phyloP scores from a whole-genome alignment of 2,888 invertebrate species.

The Melolontha melolontha region DNA sequence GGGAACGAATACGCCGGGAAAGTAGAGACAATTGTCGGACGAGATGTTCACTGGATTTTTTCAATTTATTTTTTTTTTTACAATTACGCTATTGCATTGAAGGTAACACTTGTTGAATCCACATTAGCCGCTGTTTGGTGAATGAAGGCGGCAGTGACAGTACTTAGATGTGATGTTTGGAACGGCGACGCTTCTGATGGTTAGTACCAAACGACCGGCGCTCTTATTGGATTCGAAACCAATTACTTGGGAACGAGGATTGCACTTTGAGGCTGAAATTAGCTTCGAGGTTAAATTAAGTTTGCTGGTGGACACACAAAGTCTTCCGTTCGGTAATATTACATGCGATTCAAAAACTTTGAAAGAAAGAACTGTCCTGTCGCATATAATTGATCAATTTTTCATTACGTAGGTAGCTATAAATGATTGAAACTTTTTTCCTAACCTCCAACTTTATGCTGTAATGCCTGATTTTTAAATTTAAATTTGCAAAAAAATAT shows the following conservation, averaged over 20 bases:
- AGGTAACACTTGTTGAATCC: conserved; percentile 54
- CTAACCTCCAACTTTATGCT: no score
- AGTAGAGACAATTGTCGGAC: conserved; percentile 24
- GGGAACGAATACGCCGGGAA: neutral
- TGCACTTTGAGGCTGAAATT: conserved; percentile 58
- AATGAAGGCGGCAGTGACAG: conserved; percentile 24
- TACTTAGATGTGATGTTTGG: conserved; percentile 28
- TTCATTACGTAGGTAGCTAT: no score
- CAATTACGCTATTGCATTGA: conserved; percentile 39
- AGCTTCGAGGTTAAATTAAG: conserved; percentile 51
- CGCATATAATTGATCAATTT: no score
- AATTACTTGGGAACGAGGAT: conserved; percentile 59
- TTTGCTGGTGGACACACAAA: conserved; percentile 42
- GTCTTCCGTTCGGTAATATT: conserved; percentile 25
- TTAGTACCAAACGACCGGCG: conserved; percentile 22
- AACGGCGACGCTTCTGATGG: conserved; percentile 13
- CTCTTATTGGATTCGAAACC: conserved; percentile 60
- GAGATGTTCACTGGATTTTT: neutral
- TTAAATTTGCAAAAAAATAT: no score
- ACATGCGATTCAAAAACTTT: conserved; percentile 18
- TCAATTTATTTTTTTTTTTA: conserved; percentile 24
- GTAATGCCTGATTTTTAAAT: no score
- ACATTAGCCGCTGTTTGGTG: conserved; percentile 46
- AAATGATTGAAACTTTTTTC: no score
- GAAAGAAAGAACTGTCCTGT: neutral